Base-by-base conservation (phyloP, 2,797 vertebrate genomes). In the Naso thynnoides region DNA sequence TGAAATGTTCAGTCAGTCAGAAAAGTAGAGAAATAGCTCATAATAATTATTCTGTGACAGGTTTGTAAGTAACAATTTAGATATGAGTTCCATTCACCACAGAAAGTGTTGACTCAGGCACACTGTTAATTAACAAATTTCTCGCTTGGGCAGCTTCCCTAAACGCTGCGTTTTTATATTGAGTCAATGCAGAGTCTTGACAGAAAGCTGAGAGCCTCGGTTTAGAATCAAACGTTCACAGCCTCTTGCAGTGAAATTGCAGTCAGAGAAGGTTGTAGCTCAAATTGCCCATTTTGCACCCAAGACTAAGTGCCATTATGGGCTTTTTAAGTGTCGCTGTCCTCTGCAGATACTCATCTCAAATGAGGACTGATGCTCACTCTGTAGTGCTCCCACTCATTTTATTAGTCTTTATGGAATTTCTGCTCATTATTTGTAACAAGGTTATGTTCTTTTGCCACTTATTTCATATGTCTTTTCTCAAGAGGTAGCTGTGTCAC, bases 51-150 rank as follows among this genome's bases (percentile, higher is more conserved):
- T 88, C 67, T 57, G 73, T 77, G 83, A 81, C 76, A 82, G 86
- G 65, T 84, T 90, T 83, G 73, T 81, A 85, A 89, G 79, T 81
- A 83, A 91, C 83, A 82, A 88, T 83, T 87, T 88, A 86, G 83
- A 89, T 91, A 88, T 60, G 75, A 76, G 69, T 85, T 83, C 79
- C 76, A 86, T 89, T 88, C 84, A 86, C 60, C 53, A 64, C 45
- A 69, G 56, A 84, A 87, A 89, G 62, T 80, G 81, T 83, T 82
- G 79, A 89, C 86, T 84, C 70, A 67, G 85, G 83, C 75, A 82
- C 76, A 81, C 71, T 85, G 83, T 90, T 93, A 93, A 93, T 94
- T 88, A 92, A 88, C 86, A 89, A 78, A 89, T 93, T 83, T 89
- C 80, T 85, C 65, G 84, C 91, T 81, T 91, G 90, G 72, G 79